phyloP scores from a whole-genome alignment of 1,140 invertebrate species.

The Platorchestia sp. region DNA sequence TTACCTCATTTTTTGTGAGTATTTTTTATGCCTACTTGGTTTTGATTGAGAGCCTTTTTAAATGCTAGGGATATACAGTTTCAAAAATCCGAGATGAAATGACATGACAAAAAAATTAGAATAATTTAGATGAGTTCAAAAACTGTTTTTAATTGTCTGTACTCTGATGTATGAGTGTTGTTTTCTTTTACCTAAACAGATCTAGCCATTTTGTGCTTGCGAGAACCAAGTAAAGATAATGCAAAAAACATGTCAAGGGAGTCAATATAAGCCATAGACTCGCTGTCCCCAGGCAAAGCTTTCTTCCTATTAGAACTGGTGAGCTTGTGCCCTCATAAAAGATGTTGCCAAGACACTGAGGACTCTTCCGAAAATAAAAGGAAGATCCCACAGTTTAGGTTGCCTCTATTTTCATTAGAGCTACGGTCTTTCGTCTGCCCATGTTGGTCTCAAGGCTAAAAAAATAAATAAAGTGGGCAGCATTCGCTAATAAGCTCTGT shows the following conservation, averaged over 20 bases:
- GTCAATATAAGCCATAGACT: neutral
- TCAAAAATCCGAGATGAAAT: neutral
- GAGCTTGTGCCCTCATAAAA: conserved; percentile 10
- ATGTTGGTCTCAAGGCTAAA: conserved; percentile 23
- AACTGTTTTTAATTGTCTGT: neutral
- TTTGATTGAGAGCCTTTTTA: no score
- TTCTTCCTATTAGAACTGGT: conserved; percentile 5
- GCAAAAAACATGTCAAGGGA: neutral
- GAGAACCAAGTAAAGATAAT: neutral
- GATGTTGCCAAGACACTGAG: neutral
- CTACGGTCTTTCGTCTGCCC: conserved; percentile 33
- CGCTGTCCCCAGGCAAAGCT: neutral
- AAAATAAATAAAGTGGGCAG: conserved; percentile 38
- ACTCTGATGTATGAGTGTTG: neutral
- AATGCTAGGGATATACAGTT: no score
- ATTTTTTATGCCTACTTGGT: neutral
- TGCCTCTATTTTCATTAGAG: conserved; percentile 40
- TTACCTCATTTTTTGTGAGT: neutral
- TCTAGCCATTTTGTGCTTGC: neutral
- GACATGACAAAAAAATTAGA: neutral
- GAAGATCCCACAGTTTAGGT: conserved; percentile 32
- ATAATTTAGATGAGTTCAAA: neutral
- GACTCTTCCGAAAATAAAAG: neutral
- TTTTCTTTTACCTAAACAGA: neutral
- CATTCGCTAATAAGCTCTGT: conserved; percentile 45